Evolutionary conservation across 2,888 invertebrate genomes (phyloP), one percentile per base, ranked within the genome.

Genomic region (Chymomyza fuscimana): DNA sequence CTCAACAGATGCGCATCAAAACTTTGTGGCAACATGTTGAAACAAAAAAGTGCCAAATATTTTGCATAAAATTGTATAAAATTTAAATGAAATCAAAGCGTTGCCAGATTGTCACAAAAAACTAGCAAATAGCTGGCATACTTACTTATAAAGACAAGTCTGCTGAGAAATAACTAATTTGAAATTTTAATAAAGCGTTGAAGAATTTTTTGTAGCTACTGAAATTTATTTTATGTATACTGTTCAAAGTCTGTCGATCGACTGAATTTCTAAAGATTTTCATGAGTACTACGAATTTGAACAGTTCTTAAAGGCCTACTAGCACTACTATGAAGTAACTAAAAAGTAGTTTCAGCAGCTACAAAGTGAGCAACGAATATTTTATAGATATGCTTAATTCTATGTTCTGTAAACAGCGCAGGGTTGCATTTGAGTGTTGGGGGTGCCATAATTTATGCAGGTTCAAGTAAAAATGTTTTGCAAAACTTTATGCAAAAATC

Each of bases 401-500:
- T 9, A 7, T 32, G 32, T 4, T 25, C 25, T 25, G 25, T 25
- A 25, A 25, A 25, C 25, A 25, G 25, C 32, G 40, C 12, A 46
- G 40, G 40, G 40, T 46, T 46, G 40, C 40, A 46, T 46, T 46
- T 7, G 71, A 73, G 77, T 79, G 80, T 75, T 70, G 69, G 72
- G n/a, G 46, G 70, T 32, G 32, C 65, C 71, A 75, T 85, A 86
- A 85, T 85, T 85, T 85, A 85, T 85, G 87, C 85, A 82, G 86
- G 77, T 69, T 74, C 61, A 63, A 78, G 82, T 76, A 80, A 80
- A 87, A 85, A 81, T 80, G 83, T 87, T 87, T 86, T n/a, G 25
- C 54, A 51, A 64, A 67, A 67, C 54, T 64, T 87, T 87, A 85
- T 87, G 85, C 85, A 86, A 87, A 87, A 85, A 81, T 86, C 86